Conservation (phyloP, 37 sponge, comb jelly and placozoan species). For the Chondrosia reniformis region DNA sequence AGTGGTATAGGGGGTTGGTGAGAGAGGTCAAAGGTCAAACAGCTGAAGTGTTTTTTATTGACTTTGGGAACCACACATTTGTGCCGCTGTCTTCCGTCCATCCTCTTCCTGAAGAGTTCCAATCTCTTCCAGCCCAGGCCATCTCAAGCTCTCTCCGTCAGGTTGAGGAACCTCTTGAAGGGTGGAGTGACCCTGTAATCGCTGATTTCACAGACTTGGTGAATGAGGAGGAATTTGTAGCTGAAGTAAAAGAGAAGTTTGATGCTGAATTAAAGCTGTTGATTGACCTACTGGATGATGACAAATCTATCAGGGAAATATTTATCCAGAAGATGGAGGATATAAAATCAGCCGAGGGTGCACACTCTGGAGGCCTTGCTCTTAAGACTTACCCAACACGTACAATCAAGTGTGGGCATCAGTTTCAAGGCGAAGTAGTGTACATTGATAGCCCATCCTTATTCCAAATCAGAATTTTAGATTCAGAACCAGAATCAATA, state of each 20-base stretch:
- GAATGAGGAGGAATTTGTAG: constrained; percentile 6
- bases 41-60: constrained; percentile 47
- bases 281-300: constrained; percentile 12
- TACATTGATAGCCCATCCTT: constrained; percentile 43
- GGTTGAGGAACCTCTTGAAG: constrained; percentile 19
- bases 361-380: background rate
- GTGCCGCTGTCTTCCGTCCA: constrained; percentile 27
- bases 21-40: background rate
- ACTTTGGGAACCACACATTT: constrained; percentile 69
- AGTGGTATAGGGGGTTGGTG: constrained; percentile 43
- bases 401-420: background rate
- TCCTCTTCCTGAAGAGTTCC: constrained; percentile 53
- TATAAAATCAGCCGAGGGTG: background rate
- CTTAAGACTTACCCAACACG: background rate
- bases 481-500: background rate
- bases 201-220: background rate
- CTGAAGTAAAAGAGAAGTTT: constrained; percentile 1
- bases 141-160: constrained; percentile 55
- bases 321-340: background rate
- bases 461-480: constrained; percentile 64
- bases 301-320: background rate
- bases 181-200: background rate
- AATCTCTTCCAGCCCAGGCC: constrained; percentile 59
- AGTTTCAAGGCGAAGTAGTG: constrained; percentile 7
- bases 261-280: background rate